phyloP scores from a whole-genome alignment of 2,113 vertebrate species.

The Nyctereutes procyonoides region DNA sequence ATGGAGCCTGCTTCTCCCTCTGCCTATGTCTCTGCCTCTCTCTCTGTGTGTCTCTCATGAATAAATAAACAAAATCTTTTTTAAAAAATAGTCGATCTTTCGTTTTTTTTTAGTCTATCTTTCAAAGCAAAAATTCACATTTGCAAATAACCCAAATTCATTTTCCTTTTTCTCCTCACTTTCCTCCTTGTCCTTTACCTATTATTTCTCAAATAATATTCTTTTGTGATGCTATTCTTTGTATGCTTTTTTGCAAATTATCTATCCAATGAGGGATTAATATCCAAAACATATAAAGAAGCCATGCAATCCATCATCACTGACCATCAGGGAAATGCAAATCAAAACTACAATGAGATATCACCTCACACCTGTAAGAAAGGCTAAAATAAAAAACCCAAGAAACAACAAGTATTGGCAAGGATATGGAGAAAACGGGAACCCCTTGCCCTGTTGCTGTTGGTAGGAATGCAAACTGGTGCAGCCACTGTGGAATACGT shows the following conservation, averaged over 20 bases:
- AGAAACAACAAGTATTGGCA: not conserved
- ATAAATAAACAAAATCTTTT: too few relatives aligned
- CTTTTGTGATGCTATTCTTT: not conserved
- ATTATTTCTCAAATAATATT: slow-evolving; percentile 21
- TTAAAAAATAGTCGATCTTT: too few relatives aligned
- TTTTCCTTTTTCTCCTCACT: not conserved
- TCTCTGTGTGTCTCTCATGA: too few relatives aligned
- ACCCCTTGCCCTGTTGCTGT: not conserved
- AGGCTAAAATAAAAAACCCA: not conserved
- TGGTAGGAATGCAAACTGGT: not conserved
- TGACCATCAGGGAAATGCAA: not conserved
- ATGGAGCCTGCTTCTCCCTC: too few relatives aligned
- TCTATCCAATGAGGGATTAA: not conserved
- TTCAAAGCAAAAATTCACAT: not conserved
- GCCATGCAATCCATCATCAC: not conserved
- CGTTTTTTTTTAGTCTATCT: not conserved
- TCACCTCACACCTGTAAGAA: not conserved
- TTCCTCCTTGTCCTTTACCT: not conserved
- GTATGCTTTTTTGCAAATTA: not conserved
- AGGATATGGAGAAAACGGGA: not conserved
- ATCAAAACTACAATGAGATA: not conserved
- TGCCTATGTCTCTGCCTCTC: too few relatives aligned
- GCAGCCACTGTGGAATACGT: not conserved
- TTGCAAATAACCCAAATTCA: not conserved
- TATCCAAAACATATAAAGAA: not conserved